Conservation (phyloP, 2,113 vertebrate genomes). For the Urocitellus parryii region DNA sequence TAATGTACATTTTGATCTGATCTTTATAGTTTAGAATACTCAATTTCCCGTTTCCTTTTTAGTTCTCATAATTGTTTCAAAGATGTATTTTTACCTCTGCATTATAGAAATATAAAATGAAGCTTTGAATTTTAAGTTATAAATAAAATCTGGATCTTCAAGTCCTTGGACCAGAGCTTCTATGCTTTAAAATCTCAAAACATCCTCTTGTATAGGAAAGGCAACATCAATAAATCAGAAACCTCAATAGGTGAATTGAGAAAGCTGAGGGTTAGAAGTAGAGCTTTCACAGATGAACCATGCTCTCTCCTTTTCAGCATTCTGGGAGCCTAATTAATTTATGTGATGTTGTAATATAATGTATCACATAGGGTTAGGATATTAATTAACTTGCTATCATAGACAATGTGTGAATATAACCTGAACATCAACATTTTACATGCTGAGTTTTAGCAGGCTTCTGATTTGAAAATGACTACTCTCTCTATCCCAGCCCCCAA, state of each 20-base stretch:
- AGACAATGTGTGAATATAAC: neutral
- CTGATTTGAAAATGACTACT: neutral
- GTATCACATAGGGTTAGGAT: neutral
- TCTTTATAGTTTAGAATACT: slow-evolving; percentile 41
- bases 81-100: slow-evolving; percentile 19
- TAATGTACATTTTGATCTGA: slow-evolving; percentile 9
- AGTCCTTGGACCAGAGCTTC: neutral
- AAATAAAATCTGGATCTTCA: neutral
- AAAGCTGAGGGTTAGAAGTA: neutral
- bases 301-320: neutral
- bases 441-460: neutral
- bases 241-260: neutral
- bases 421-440: neutral
- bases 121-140: slow-evolving; percentile 28
- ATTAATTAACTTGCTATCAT: neutral
- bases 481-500: accelerated
- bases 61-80: neutral
- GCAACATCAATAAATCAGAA: neutral
- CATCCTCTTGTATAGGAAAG: neutral
- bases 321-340: neutral
- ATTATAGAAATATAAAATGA: slow-evolving; percentile 15
- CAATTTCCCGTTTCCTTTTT: neutral
- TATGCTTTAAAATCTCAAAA: slow-evolving; percentile 5
- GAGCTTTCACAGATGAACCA: neutral
- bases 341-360: neutral